phyloP scores from a whole-genome alignment of 2,888 invertebrate genomes.

The Acrobeloides nanus region DNA sequence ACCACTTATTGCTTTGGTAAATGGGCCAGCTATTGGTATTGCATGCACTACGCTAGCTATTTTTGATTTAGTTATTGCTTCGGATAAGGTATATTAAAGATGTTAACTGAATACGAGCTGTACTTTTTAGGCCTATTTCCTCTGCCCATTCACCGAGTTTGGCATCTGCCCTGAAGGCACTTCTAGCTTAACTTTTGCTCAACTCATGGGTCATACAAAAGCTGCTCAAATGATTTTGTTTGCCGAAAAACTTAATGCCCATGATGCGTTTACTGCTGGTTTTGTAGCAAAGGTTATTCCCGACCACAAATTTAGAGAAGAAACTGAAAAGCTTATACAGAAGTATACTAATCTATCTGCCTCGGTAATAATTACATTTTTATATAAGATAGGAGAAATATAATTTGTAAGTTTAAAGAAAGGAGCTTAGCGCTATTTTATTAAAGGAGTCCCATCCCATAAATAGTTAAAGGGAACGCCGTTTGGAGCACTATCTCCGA shows the following conservation, averaged over 20 bases:
- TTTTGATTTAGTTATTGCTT: constrained; percentile 79
- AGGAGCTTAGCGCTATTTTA: too few relatives aligned
- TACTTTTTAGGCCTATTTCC: constrained; percentile 32
- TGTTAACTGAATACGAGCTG: constrained; percentile 1
- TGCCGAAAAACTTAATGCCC: constrained; percentile 70
- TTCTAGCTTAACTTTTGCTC: constrained; percentile 27
- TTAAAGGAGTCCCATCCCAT: too few relatives aligned
- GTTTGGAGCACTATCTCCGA: too few relatives aligned
- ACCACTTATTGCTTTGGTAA: constrained; percentile 75
- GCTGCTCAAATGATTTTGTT: constrained; percentile 63
- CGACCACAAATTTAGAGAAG: constrained; percentile 58
- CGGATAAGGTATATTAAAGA: constrained; percentile 65
- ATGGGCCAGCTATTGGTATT: constrained; percentile 93
- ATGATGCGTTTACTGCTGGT: constrained; percentile 70
- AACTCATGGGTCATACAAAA: constrained; percentile 66
- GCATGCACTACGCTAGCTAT: constrained; percentile 74
- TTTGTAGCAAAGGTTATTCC: constrained; percentile 74
- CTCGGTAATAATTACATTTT: too few relatives aligned
- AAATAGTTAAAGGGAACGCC: too few relatives aligned
- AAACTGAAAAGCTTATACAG: constrained; percentile 11
- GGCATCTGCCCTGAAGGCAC: constrained; percentile 40
- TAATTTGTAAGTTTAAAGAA: too few relatives aligned
- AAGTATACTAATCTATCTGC: too few relatives aligned
- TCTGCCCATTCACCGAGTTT: constrained; percentile 34
- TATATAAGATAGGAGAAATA: too few relatives aligned